A percentile compares a stretch with the other conserved stretches of the same genome.
These are phyloP conservation scores for Neria commutata DNA, from an alignment of 2,888 invertebrate genomes.

Conservation along the genomic window DNA sequence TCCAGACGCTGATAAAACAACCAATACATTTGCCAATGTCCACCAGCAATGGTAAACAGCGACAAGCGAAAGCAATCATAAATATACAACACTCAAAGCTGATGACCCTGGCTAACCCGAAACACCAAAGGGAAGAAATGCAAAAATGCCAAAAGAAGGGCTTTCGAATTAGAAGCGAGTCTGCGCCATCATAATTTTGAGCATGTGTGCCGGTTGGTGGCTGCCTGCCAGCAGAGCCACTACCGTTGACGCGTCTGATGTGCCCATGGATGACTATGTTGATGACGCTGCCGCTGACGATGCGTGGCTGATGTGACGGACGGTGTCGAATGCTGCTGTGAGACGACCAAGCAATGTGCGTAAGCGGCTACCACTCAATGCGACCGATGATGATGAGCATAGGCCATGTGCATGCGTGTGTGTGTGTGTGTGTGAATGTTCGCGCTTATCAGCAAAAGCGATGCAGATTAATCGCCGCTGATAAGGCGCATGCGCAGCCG, in stretches of 20 bases:
- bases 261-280: too few species aligned
- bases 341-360: slow-evolving; percentile 3
- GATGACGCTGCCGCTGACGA: neutral
- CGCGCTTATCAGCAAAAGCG: slow-evolving; percentile 48
- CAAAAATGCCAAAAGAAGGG: too few species aligned
- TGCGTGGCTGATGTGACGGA: neutral
- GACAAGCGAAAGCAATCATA: too few species aligned
- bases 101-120: too few species aligned
- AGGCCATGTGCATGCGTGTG: neutral
- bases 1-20: too few species aligned
- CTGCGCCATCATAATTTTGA: slow-evolving; percentile 53
- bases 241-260: neutral
- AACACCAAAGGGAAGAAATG: too few species aligned
- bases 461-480: slow-evolving; percentile 56
- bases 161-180: neutral
- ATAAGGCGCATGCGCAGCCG: slow-evolving; percentile 45
- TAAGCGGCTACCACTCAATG: neutral
- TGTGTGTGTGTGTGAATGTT: slow-evolving; percentile 25
- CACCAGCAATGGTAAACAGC: too few species aligned
- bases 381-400: too few species aligned
- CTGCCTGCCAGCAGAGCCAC: slow-evolving; percentile 49
- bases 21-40: too few species aligned
- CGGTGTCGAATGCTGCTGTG: neutral
- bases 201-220: slow-evolving; percentile 47
- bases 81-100: too few species aligned